These are phyloP conservation scores for Mya arenaria DNA, from an alignment of 1,140 invertebrate genomes.

Conservation along the genomic window DNA sequence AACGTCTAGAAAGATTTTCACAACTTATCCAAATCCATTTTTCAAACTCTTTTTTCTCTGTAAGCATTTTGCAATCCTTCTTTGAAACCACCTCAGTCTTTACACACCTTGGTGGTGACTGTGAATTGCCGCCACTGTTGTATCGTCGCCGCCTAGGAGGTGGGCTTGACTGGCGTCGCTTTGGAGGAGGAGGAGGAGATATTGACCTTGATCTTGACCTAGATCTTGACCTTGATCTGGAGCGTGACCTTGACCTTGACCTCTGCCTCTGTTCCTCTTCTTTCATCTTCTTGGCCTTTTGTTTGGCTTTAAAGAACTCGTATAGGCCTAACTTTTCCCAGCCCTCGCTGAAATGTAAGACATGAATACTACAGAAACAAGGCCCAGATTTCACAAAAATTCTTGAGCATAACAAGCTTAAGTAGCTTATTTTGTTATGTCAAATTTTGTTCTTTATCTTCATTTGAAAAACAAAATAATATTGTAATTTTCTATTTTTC, in stretches of 20 bases:
- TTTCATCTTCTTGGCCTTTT: slow-evolving; percentile 92
- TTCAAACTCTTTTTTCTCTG: no score
- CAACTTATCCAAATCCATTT: no score
- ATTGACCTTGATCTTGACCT: slow-evolving; percentile 61
- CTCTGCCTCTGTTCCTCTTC: slow-evolving; percentile 84
- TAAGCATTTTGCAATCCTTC: no score
- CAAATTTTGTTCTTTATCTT: no score
- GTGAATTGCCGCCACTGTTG: slow-evolving; percentile 54
- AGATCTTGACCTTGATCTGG: slow-evolving; percentile 66
- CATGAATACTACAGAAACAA: no score
- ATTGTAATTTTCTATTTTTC: no score
- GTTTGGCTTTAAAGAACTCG: slow-evolving; percentile 98
- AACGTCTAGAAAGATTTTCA: no score
- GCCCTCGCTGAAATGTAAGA: slow-evolving; percentile 94
- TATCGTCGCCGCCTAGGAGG: slow-evolving; percentile 61
- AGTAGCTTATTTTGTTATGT: no score
- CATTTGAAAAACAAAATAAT: no score
- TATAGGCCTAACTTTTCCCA: slow-evolving; percentile 98
- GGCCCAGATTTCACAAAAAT: no score
- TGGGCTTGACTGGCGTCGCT: slow-evolving; percentile 53
- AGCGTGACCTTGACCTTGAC: slow-evolving; percentile 52
- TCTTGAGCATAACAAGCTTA: no score
- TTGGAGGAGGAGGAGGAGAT: slow-evolving; percentile 53
- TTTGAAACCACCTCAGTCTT: no score
- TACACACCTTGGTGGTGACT: slow-evolving; percentile 8